phyloP scores from a whole-genome alignment of 2,888 invertebrate genomes.

The Agrotis puta region DNA sequence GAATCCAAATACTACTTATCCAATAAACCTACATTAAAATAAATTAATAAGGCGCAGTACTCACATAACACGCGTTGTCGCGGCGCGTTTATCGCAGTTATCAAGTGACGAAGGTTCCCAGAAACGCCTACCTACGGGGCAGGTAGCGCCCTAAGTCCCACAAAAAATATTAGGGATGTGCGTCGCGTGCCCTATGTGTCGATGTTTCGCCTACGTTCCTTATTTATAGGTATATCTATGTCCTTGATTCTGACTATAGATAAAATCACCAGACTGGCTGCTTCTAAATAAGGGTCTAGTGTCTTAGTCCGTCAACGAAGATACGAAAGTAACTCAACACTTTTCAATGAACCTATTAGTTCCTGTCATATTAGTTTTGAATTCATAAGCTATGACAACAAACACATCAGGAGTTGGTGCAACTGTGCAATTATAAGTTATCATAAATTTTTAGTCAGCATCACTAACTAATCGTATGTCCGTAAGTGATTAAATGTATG shows the following conservation, averaged over 20 bases:
- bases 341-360: no score
- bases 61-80: slow-evolving; percentile 39
- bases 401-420: no score
- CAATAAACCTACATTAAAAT: slow-evolving; percentile 13
- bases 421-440: no score
- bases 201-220: slow-evolving; percentile 16
- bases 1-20: no score
- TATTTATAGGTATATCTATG: background rate
- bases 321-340: no score
- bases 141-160: slow-evolving; percentile 80
- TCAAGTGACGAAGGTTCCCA: slow-evolving; percentile 80
- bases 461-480: no score
- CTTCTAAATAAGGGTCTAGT: no score
- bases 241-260: background rate
- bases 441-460: no score
- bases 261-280: background rate
- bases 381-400: no score
- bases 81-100: slow-evolving; percentile 68
- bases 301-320: no score
- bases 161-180: slow-evolving; percentile 72
- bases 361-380: no score
- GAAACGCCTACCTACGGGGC: slow-evolving; percentile 85
- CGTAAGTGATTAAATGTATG: no score
- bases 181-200: slow-evolving; percentile 39
- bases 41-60: slow-evolving; percentile 36